These are phyloP conservation scores for Cassiopea andromeda DNA, from an alignment of 30 jellyfish, hydroid and myxozoan species.

Conservation along the genomic window DNA sequence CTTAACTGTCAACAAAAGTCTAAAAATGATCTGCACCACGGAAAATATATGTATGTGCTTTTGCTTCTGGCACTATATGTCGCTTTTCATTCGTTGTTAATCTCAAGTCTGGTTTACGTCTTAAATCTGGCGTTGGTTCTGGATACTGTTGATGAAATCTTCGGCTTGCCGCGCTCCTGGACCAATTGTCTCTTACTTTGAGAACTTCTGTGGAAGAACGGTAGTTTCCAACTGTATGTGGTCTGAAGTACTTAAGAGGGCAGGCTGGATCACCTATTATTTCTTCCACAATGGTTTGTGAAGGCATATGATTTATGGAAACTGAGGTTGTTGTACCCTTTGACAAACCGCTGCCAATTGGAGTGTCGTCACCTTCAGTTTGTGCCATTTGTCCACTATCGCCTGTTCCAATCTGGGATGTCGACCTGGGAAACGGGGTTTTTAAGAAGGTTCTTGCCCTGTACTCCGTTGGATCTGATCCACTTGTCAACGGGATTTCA, in stretches of 20 bases:
- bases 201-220: conserved; percentile 68
- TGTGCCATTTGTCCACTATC: conserved; percentile 1
- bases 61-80: conserved; percentile 72
- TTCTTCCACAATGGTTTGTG: conserved; percentile 22
- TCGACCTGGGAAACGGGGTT: conserved; percentile 41
- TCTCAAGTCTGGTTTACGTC: conserved; percentile 81
- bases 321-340: conserved; percentile 20
- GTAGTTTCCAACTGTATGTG: conserved; percentile 61
- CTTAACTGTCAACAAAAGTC: neutral
- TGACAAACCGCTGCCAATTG: conserved; percentile 1
- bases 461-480: conserved; percentile 12
- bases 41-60: conserved; percentile 65
- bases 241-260: conserved; percentile 49
- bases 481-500: conserved; percentile 74
- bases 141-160: conserved; percentile 65
- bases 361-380: neutral
- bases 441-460: conserved; percentile 4
- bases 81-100: conserved; percentile 71
- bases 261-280: conserved; percentile 57
- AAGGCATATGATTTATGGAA: conserved; percentile 66
- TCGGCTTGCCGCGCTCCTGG: conserved; percentile 72
- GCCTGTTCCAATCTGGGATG: neutral
- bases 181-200: conserved; percentile 55
- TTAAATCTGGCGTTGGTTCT: conserved; percentile 75
- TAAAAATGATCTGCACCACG: conserved; percentile 71